These are phyloP conservation scores for Zygogramma bicolorata DNA, from an alignment of 2,888 invertebrate species.

Conservation along the genomic window DNA sequence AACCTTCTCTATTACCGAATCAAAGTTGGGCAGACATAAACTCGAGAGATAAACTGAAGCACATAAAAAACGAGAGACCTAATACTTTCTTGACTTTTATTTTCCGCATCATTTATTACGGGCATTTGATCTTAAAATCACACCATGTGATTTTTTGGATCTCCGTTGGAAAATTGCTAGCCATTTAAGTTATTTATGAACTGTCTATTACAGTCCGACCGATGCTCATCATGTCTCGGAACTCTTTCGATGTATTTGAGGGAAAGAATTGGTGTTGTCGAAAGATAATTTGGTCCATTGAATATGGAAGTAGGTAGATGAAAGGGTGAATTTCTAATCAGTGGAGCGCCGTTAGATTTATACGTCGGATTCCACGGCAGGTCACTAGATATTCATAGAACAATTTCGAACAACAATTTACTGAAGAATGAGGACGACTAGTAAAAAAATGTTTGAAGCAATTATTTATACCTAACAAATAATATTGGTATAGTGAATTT, in stretches of 20 bases:
- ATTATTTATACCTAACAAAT: no score
- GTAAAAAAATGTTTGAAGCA: no score
- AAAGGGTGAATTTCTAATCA: no score
- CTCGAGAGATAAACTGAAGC: constrained; percentile 29
- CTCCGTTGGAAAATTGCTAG: constrained; percentile 45
- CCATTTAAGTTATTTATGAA: constrained; percentile 47
- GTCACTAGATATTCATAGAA: no score
- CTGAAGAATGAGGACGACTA: no score
- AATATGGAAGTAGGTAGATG: no score
- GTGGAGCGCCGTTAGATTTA: no score
- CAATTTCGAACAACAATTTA: no score
- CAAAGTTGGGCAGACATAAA: constrained; percentile 18
- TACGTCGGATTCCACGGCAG: no score
- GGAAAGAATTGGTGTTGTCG: background rate
- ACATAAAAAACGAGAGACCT: constrained; percentile 45
- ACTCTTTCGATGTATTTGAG: background rate
- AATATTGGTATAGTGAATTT: no score
- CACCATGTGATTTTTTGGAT: constrained; percentile 37
- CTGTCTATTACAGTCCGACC: constrained; percentile 39
- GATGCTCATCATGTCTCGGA: constrained; percentile 21
- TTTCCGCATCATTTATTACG: constrained; percentile 52
- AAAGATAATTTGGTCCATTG: background rate
- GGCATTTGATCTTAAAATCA: constrained; percentile 49
- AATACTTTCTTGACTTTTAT: constrained; percentile 50
- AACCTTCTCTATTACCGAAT: no score